phyloP scores from a whole-genome alignment of 92 coral and sea anemone species.

The Siderastrea siderea region DNA sequence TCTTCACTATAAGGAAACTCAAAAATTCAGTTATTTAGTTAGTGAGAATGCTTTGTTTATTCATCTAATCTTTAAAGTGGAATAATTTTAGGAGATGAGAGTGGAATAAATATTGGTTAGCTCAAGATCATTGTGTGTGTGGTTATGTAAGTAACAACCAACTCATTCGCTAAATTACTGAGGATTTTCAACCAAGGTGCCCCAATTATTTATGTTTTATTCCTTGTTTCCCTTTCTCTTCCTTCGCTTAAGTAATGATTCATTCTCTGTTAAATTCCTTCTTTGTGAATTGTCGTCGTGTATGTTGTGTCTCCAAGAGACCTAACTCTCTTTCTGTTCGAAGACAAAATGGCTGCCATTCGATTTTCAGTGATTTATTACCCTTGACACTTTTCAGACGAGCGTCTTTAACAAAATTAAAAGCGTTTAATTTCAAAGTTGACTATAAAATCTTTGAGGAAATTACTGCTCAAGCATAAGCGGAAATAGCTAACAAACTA shows the following conservation, averaged over 20 bases:
- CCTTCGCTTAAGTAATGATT: neutral
- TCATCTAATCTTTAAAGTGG: neutral
- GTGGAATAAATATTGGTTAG: constrained; percentile 15
- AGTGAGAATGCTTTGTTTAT: neutral
- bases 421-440: constrained; percentile 31
- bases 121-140: neutral
- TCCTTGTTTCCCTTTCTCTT: neutral
- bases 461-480: constrained; percentile 22
- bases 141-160: neutral
- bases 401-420: constrained; percentile 22
- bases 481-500: constrained; percentile 21
- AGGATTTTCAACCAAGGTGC: neutral
- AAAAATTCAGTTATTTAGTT: neutral
- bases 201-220: neutral
- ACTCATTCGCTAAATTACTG: neutral
- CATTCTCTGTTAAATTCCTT: neutral
- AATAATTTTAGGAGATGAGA: neutral
- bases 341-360: constrained; percentile 44
- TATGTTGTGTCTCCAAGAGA: neutral
- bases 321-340: neutral
- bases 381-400: constrained; percentile 28
- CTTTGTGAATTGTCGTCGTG: neutral
- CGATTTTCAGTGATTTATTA: constrained; percentile 43
- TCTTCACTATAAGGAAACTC: neutral
- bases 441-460: constrained; percentile 22